Percentiles rank a stretch among this genome's conserved stretches.
These are phyloP conservation scores for Chionoecetes opilio DNA, from an alignment of 1,140 invertebrate genomes.

Conservation along the genomic window DNA sequence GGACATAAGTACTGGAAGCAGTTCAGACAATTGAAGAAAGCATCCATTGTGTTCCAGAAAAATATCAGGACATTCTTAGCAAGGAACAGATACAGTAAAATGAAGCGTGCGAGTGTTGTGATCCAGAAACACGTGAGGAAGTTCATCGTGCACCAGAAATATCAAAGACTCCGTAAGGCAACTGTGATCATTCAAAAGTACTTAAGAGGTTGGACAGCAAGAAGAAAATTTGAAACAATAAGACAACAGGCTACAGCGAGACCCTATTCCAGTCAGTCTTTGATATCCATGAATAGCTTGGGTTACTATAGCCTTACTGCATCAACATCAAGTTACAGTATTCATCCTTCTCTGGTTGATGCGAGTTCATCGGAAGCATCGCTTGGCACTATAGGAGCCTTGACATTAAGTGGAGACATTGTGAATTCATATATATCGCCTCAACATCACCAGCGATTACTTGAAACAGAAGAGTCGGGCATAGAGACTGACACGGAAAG, in stretches of 20 bases:
- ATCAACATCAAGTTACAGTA: constrained; percentile 64
- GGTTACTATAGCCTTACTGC: constrained; percentile 68
- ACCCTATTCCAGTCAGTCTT: constrained; percentile 66
- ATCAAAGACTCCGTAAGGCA: constrained; percentile 43
- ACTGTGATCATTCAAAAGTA: constrained; percentile 67
- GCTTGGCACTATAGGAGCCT: constrained; percentile 49
- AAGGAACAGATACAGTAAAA: constrained; percentile 64
- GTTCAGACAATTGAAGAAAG: constrained; percentile 52
- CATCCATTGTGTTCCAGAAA: constrained; percentile 72
- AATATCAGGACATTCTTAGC: constrained; percentile 58
- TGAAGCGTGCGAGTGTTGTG: constrained; percentile 42
- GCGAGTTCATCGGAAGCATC: constrained; percentile 44
- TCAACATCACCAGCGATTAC: constrained; percentile 63
- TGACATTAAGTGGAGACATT: constrained; percentile 42
- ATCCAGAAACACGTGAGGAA: constrained; percentile 68
- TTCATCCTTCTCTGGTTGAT: constrained; percentile 64
- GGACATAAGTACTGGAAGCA: constrained; percentile 32
- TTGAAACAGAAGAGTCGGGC: constrained; percentile 80
- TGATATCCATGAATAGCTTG: constrained; percentile 64
- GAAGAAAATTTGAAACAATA: constrained; percentile 64
- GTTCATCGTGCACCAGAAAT: constrained; percentile 48
- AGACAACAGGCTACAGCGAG: constrained; percentile 40
- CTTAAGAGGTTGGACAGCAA: constrained; percentile 66
- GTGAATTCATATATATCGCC: constrained; percentile 63
- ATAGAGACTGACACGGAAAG: constrained; percentile 81